Evolutionary conservation across 1,140 invertebrate genomes (phyloP), one percentile per base, ranked within the genome.

Genomic region (Semibalanus balanoides): DNA sequence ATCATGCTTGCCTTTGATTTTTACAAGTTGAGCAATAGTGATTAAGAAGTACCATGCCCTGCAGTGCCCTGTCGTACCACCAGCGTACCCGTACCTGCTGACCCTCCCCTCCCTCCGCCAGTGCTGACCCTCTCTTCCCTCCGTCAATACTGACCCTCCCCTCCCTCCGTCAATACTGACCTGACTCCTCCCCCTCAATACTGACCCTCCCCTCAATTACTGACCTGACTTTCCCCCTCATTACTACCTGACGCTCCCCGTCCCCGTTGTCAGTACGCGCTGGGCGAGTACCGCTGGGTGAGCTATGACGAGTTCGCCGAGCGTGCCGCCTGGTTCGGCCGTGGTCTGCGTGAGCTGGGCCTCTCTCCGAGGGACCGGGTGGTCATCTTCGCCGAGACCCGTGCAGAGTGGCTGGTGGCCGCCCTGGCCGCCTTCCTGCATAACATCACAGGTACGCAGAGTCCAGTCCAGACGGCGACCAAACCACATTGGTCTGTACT

Each of bases 321-420:
- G 51, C 80, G 82, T 74, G 81, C 87, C 9, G 82, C 82, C 31
- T 81, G 83, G 73, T 81, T 88, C 77, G 85, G 83, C 27, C 76
- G 77, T 27, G 84, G 83, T 30, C 78, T 86, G n/a, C 76, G 77
- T 25, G 74, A 75, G 19, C 78, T 83, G 75, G 87, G 85, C n/a
- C 81, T 84, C n/a, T 80, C 83, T 76, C 83, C 85, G 0, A 80
- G 82, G 7, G 80, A 83, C 73, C 84, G 84, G 31, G 81, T 88
- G 31, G 83, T 87, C 17, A 84, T 89, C 40, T 88, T 87, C 81
- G 84, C 88, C 30, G 88, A 89, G 79, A 89, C 88, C 3, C 81
- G 87, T 43, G 83, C 86, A 19, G 88, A 89, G 80, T 89, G 88
- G 88, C 84, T 89, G 79, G 83, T 88, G 28, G 83, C 86, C 17